Conservation (phyloP, 2,888 invertebrate genomes). For the Ormyrus thymus region DNA sequence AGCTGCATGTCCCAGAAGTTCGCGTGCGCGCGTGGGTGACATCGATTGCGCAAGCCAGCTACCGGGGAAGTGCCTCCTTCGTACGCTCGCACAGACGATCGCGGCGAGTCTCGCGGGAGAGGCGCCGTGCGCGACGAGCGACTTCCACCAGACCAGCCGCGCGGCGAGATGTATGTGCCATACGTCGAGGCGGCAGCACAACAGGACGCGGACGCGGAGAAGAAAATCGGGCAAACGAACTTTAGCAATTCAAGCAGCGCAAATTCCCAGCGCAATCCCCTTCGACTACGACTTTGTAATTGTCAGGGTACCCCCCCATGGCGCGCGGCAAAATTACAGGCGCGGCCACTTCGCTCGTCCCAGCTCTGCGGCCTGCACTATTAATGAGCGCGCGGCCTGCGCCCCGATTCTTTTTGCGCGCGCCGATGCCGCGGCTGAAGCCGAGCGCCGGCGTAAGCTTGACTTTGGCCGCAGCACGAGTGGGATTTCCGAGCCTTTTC, state of each 20-base stretch:
- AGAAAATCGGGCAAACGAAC: slow-evolving; percentile 34
- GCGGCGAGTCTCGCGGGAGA: no score
- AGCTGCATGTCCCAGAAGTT: not conserved
- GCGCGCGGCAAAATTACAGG: not conserved
- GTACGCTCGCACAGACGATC: no score
- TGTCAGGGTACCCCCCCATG: slow-evolving; percentile 11
- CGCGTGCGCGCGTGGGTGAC: not conserved
- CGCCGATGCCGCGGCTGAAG: no score
- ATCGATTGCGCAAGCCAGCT: slow-evolving; percentile 23
- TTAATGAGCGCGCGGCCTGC: slow-evolving; percentile 14
- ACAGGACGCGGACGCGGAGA: not conserved
- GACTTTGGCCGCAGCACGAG: no score
- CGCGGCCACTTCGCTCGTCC: not conserved
- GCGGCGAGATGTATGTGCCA: no score
- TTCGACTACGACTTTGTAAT: slow-evolving; percentile 29
- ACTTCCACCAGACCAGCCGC: no score
- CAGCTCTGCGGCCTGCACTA: not conserved
- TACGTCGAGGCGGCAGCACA: not conserved
- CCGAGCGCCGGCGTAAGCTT: no score
- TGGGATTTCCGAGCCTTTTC: no score
- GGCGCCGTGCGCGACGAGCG: no score
- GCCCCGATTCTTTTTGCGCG: no score
- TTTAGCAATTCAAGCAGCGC: slow-evolving; percentile 43
- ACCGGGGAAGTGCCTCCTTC: not conserved
- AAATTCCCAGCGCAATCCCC: slow-evolving; percentile 48